Evolutionary conservation across 2,113 vertebrate genomes (phyloP).

Genomic region (Protobothrops flavoviridis): DNA sequence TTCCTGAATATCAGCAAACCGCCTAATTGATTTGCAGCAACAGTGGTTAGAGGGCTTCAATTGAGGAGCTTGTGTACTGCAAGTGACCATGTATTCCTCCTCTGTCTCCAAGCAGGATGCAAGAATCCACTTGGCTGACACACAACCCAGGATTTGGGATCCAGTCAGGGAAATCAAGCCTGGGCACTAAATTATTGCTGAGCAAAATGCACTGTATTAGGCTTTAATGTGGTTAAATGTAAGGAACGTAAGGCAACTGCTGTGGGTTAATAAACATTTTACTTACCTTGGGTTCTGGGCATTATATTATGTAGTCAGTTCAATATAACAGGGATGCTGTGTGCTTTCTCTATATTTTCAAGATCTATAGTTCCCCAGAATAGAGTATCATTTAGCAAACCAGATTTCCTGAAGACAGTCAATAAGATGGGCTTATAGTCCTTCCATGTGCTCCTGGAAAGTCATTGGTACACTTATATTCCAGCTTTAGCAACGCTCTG

Average conservation of each 20-base stretch:
- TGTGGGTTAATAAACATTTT: background rate
- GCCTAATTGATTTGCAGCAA: background rate
- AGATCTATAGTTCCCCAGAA: background rate
- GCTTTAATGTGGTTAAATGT: background rate
- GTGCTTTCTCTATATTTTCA: background rate
- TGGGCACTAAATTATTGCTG: background rate
- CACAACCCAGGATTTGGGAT: background rate
- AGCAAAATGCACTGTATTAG: background rate
- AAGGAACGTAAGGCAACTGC: background rate
- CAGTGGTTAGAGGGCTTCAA: background rate
- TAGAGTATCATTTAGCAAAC: background rate
- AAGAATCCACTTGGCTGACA: background rate
- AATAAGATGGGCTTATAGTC: background rate
- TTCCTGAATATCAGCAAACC: background rate
- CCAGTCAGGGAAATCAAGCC: background rate
- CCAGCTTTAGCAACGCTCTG: background rate
- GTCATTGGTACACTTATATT: background rate
- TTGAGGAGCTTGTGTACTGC: background rate
- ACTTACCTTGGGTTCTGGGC: background rate
- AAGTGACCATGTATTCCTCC: background rate
- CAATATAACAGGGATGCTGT: background rate
- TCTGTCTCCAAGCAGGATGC: background rate
- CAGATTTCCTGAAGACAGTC: rapidly evolving
- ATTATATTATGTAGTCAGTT: background rate
- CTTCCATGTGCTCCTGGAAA: background rate